A percentile compares a stretch with the other conserved stretches of the same genome.
Conservation (phyloP, 2,888 invertebrate genomes). For the Ganaspis brasiliensis region DNA sequence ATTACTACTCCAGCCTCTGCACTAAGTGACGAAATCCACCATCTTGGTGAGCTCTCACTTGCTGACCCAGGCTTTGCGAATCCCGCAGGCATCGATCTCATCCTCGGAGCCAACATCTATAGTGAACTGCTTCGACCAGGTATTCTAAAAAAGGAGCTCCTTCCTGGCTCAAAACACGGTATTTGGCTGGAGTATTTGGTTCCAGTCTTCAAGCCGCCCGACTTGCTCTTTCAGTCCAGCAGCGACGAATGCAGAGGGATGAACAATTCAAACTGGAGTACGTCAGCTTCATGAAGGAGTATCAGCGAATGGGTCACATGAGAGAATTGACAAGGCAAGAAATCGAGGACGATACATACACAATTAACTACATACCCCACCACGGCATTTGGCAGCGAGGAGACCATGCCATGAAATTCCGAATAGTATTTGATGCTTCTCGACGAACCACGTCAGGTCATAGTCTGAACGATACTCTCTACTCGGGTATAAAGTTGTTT, state of each 20-base stretch:
- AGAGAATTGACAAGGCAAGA: not conserved
- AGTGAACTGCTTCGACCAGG: too few relatives aligned
- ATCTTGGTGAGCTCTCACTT: not conserved
- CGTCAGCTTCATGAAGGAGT: conserved; percentile 18
- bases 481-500: not conserved
- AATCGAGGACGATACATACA: not conserved
- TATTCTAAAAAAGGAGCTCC: too few relatives aligned
- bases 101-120: too few relatives aligned
- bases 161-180: too few relatives aligned
- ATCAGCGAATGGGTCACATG: conserved; percentile 11
- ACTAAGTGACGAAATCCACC: not conserved
- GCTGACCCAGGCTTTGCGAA: not conserved
- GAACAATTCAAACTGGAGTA: not conserved
- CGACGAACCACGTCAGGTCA: not conserved
- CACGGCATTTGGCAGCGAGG: conserved; percentile 29
- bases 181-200: not conserved
- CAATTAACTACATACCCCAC: conserved; percentile 2
- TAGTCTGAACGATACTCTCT: conserved; percentile 22
- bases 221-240: not conserved
- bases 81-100: too few relatives aligned
- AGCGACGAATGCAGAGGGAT: not conserved
- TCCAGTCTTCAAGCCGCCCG: not conserved
- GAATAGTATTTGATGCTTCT: conserved; percentile 17
- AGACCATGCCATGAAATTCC: not conserved
- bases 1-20: conserved; percentile 16